phyloP scores from a whole-genome alignment of 2,113 vertebrate genomes.

The Tragelaphus imberbis region DNA sequence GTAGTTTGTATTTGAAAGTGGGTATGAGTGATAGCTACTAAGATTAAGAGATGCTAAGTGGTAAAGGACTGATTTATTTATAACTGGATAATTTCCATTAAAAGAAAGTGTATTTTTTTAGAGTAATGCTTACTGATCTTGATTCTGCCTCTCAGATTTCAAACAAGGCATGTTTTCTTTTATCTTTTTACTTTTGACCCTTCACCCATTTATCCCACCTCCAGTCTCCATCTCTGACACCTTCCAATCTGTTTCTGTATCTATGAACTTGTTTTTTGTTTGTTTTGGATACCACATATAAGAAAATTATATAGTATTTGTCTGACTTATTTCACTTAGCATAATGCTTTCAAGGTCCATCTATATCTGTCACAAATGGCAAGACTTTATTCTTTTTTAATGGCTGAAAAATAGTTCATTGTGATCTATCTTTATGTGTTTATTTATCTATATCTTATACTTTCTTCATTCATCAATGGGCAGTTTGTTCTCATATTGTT shows the following conservation, averaged over 20 bases:
- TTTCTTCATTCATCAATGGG: not conserved
- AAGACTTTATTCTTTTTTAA: not conserved
- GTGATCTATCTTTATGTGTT: not conserved
- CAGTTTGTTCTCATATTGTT: not conserved
- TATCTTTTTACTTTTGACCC: not conserved
- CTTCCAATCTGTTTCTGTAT: not conserved
- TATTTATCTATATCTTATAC: not conserved
- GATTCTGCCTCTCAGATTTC: not conserved
- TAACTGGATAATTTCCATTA: not conserved
- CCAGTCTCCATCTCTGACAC: not conserved
- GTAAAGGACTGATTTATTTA: not conserved
- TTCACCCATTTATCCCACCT: not conserved
- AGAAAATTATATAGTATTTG: not conserved
- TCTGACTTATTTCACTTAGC: not conserved
- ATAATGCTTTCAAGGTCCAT: not conserved
- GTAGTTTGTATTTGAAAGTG: not conserved
- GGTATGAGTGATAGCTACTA: not conserved
- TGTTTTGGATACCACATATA: not conserved
- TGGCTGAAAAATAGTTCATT: not conserved
- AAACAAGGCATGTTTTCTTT: not conserved
- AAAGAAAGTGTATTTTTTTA: not conserved
- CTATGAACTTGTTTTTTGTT: not conserved
- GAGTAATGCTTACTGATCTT: not conserved
- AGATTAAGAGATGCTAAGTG: not conserved
- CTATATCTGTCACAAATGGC: not conserved